Evolutionary conservation across 2,113 vertebrate genomes (phyloP), one percentile per base, ranked within the genome.

Genomic region (Cyprinus carpio): DNA sequence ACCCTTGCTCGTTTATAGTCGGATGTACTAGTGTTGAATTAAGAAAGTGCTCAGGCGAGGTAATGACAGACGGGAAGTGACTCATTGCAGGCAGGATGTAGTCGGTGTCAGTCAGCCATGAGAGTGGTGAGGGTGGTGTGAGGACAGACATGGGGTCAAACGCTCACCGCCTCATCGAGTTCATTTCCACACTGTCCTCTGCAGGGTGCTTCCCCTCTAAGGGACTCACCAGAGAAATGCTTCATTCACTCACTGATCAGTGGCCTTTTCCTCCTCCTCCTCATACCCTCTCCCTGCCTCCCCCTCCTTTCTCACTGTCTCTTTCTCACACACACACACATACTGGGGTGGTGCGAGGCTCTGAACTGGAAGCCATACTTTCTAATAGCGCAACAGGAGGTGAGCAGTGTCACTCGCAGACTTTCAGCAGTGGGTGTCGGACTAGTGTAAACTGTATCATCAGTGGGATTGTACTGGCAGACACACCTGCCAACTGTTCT

Each of bases 191-290:
- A 86, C 84, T 46, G 82, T 84, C 84, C 85, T 80, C 69, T 87
- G 87, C 80, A 84, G 85, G 82, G 80, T 85, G 85, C 82, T 87
- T 89, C 82, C 84, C 82, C 85, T 86, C 84, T 40, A 56, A n/a
- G 58, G 74, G 49, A 88, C 89, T 79, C 87, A 86, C 85, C 88
- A 72, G 89, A 90, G 89, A 93, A 93, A 94, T 83, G 90, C 90
- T 91, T 94, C 92, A 93, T 93, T 94, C 92, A 90, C 91, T 93
- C 88, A 88, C 91, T 92, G 92, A 93, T 92, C 92, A 92, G 91
- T 91, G 87, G 87, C 87, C 56, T 85, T 51, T 82, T 81, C 64
- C 60, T 54, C 51, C 43, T 49, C 34, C 65, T 69, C 29, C 31
- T 71, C 67, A 46, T 46, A 46, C 82, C 34, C 51, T 64, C n/a